Evolutionary conservation across 2,113 vertebrate genomes (phyloP).

Genomic region (Herpetotheres cachinnans): DNA sequence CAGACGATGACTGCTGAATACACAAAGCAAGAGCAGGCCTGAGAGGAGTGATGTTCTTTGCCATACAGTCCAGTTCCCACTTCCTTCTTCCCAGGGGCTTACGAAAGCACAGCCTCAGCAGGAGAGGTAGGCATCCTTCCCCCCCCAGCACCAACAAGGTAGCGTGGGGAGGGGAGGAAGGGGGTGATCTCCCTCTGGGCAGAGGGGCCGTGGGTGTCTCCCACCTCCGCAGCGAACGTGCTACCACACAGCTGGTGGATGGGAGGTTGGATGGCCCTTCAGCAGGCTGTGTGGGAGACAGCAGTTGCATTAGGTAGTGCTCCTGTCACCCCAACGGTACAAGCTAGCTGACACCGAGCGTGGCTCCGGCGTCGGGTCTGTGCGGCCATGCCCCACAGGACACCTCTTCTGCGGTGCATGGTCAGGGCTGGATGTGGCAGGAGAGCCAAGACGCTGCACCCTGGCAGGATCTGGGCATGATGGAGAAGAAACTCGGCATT

Average conservation of each 20-base stretch:
- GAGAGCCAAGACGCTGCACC: neutral
- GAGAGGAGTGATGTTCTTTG: neutral
- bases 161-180: neutral
- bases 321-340: neutral
- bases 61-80: neutral
- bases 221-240: neutral
- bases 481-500: neutral
- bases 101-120: neutral
- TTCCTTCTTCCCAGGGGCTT: neutral
- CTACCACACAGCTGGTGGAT: neutral
- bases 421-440: neutral
- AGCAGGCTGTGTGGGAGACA: neutral
- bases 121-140: neutral
- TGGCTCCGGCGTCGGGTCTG: neutral
- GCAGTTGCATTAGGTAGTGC: too few species aligned
- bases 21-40: neutral
- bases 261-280: neutral
- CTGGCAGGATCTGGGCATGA: too few species aligned
- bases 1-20: fast-evolving
- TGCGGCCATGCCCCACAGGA: neutral
- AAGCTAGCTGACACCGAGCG: neutral
- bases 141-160: fast-evolving
- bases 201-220: neutral
- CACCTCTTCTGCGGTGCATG: neutral
- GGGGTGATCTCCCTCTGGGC: neutral